These are phyloP conservation scores for Protonibea diacanthus DNA, from an alignment of 2,797 vertebrate species.

Conservation along the genomic window DNA sequence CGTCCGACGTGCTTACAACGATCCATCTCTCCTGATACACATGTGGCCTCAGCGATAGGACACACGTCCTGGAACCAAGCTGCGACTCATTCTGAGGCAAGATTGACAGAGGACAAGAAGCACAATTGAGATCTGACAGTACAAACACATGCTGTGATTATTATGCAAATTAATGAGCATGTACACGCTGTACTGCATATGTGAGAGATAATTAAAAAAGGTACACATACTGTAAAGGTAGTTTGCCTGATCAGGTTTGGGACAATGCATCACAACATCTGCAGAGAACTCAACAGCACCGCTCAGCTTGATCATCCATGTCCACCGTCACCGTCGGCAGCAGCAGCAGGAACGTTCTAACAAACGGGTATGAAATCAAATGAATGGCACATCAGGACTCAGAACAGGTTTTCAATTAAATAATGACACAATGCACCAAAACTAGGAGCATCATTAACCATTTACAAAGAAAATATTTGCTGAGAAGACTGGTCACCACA, in stretches of 20 bases:
- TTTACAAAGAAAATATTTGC: background rate
- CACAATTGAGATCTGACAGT: background rate
- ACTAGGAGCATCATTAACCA: background rate
- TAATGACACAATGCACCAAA: background rate
- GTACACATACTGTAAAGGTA: conserved; percentile 69
- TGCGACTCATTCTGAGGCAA: conserved; percentile 77
- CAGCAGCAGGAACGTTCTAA: conserved; percentile 57
- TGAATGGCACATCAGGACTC: background rate
- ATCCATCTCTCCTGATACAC: conserved; percentile 94
- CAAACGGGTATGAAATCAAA: conserved; percentile 8
- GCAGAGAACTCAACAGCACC: conserved; percentile 57
- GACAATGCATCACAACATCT: conserved; percentile 64
- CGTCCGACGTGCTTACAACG: conserved; percentile 99
- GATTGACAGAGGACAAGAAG: background rate
- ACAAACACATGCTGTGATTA: background rate
- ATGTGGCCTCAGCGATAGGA: conserved; percentile 86
- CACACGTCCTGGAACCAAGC: conserved; percentile 77
- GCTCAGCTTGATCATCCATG: conserved; percentile 54
- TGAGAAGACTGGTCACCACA: background rate
- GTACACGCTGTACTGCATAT: background rate
- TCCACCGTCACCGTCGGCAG: conserved; percentile 48
- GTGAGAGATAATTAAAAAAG: background rate
- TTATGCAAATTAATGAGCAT: background rate
- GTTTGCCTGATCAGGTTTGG: conserved; percentile 58
- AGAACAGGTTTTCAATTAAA: background rate